phyloP scores from a whole-genome alignment of 2,113 vertebrate genomes.

The Dinomys branickii region DNA sequence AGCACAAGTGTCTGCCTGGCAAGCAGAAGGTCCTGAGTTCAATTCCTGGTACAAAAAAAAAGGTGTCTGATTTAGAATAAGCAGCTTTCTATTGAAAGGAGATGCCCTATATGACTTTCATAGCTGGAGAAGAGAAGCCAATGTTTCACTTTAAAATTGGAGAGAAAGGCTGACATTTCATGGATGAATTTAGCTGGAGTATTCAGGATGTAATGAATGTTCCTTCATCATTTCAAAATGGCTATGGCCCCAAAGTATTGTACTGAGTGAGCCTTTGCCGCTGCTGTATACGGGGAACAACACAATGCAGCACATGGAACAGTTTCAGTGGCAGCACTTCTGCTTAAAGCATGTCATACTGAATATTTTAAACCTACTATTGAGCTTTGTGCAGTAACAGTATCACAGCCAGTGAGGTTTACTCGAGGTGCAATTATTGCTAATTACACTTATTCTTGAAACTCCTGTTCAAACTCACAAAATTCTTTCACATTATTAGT shows the following conservation, averaged over 20 bases:
- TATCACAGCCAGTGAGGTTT: too few species aligned
- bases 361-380: not conserved
- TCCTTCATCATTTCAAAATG: not conserved
- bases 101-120: not conserved
- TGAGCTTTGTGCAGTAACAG: too few species aligned
- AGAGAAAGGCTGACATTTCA: not conserved
- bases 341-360: not conserved
- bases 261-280: not conserved
- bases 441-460: not conserved
- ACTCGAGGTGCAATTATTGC: too few species aligned
- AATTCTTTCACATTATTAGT: not conserved
- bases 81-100: not conserved
- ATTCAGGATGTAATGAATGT: not conserved
- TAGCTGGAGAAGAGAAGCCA: not conserved
- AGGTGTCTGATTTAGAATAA: not conserved
- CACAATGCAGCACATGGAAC: too few species aligned
- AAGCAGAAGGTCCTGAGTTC: too few species aligned
- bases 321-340: not conserved
- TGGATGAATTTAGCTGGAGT: not conserved
- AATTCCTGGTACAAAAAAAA: not conserved
- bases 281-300: not conserved
- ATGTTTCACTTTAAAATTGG: not conserved
- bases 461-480: not conserved
- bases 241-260: not conserved
- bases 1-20: too few species aligned